These are phyloP conservation scores for Conopomorpha cramerella DNA, from an alignment of 1,140 invertebrate species.

Conservation along the genomic window DNA sequence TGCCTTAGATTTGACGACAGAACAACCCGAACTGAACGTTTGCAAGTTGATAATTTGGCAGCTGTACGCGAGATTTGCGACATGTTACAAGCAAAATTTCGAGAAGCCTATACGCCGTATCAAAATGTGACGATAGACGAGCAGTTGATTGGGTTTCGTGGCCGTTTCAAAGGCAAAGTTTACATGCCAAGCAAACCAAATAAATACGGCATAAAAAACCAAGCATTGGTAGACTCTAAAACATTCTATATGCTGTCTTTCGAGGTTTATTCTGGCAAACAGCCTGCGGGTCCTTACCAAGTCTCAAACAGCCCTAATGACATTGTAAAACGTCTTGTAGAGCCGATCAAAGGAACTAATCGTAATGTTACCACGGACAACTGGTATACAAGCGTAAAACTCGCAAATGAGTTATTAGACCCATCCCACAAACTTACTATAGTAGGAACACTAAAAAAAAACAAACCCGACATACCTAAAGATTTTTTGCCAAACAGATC, in stretches of 20 bases:
- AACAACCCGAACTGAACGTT: conserved; percentile 13
- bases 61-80: conserved; percentile 26
- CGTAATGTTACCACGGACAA: conserved; percentile 14
- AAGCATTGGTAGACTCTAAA: conserved; percentile 12
- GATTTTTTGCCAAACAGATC: conserved; percentile 17
- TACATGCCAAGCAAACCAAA: conserved; percentile 14
- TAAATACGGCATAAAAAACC: conserved; percentile 14
- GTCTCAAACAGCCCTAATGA: conserved; percentile 10
- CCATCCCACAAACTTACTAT: too few relatives aligned
- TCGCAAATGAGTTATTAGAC: conserved; percentile 8
- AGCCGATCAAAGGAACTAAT: conserved; percentile 14
- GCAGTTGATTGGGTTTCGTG: conserved; percentile 29
- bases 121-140: conserved; percentile 37
- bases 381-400: conserved; percentile 13
- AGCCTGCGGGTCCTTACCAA: conserved; percentile 17
- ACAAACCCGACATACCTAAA: conserved; percentile 24
- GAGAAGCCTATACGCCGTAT: conserved; percentile 15
- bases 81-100: conserved; percentile 11
- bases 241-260: conserved; percentile 15
- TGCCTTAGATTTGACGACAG: conserved; percentile 24
- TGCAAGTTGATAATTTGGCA: conserved; percentile 24
- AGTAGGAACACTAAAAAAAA: conserved; percentile 23
- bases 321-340: conserved; percentile 14
- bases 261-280: conserved; percentile 28
- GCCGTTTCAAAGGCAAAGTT: conserved; percentile 17